Evolutionary conservation across 2,888 invertebrate genomes (phyloP).

Genomic region (Euproctis similis): DNA sequence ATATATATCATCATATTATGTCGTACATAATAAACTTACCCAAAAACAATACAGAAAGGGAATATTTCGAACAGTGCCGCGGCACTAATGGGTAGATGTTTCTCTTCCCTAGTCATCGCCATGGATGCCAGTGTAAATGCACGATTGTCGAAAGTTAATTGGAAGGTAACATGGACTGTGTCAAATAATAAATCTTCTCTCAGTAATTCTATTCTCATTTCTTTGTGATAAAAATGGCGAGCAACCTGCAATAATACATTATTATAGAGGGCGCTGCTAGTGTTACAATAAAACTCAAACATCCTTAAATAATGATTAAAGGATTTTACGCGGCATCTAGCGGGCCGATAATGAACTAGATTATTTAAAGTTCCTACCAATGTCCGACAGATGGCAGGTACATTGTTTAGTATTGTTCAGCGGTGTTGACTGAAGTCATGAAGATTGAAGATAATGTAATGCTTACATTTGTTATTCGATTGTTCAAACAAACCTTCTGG

Average conservation of each 20-base stretch:
- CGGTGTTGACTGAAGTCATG: too few relatives aligned
- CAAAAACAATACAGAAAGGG: slow-evolving; percentile 98
- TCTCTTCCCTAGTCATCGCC: slow-evolving; percentile 91
- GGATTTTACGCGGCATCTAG: too few relatives aligned
- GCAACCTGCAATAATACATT: slow-evolving; percentile 79
- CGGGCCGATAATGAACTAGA: too few relatives aligned
- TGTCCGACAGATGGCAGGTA: too few relatives aligned
- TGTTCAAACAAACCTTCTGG: too few relatives aligned
- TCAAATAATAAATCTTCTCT: slow-evolving; percentile 91
- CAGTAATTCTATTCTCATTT: slow-evolving; percentile 92
- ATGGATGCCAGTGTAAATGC: slow-evolving; percentile 90
- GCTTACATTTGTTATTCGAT: too few relatives aligned
- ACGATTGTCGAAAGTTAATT: slow-evolving; percentile 94
- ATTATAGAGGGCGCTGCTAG: slow-evolving; percentile 9
- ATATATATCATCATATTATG: background rate
- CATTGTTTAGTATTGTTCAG: too few relatives aligned
- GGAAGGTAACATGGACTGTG: slow-evolving; percentile 95
- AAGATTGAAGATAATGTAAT: too few relatives aligned
- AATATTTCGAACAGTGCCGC: slow-evolving; percentile 96
- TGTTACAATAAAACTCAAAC: too few relatives aligned
- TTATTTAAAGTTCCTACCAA: too few relatives aligned
- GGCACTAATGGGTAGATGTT: slow-evolving; percentile 91
- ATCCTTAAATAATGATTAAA: too few relatives aligned
- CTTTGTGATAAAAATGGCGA: slow-evolving; percentile 94
- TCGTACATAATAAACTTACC: slow-evolving; percentile 73